Evolutionary conservation across 2,113 vertebrate species (phyloP), one percentile per base, ranked within the genome.

Genomic region (Dasypus novemcinctus): DNA sequence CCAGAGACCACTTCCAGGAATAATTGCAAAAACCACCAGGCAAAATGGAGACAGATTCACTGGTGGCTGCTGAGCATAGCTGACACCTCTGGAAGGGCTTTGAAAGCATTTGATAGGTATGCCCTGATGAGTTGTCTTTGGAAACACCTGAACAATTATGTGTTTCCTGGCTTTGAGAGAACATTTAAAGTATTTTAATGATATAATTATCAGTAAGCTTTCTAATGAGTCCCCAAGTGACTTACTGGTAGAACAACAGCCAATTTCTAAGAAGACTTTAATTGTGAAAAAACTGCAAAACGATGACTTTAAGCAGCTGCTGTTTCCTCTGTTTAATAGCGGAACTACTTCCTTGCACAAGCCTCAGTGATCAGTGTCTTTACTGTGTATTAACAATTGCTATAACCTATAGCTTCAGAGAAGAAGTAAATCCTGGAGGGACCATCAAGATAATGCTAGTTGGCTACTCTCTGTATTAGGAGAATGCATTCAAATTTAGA

Each of bases 191-290:
- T 27, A n/a, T 33, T 93, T 96, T 87, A 96, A 87, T 85, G 61
- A 71, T 11, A 46, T 2, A 92, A 88, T 96, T 91, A 74, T 91
- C 63, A 52, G 31, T 14, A 84, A 72, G 17, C n/a, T 81, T 91
- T 88, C 63, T 96, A 97, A 97, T 93, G 72, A 96, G 68, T 9
- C 20, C 87, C 74, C 61, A 57, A 49, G 78, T 78, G 95, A 74
- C 41, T 14, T 74, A 79, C 64, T 93, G 11, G 27, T 81, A 89
- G 2, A 95, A 81, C 7, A 89, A 91, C 17, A 84, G 33, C 10
- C 29, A 49, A 0, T 92, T 86, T 88, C 83, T 79, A 91, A 93
- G 38, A 83, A 94, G 87, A 78, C 31, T 93, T 87, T 89, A 96
- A 89, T 96, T 91, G 68, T 61, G 72, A 43, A 7, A 49, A 87